phyloP scores from a whole-genome alignment of 2,888 invertebrate species.

The Cepaea hortensis region DNA sequence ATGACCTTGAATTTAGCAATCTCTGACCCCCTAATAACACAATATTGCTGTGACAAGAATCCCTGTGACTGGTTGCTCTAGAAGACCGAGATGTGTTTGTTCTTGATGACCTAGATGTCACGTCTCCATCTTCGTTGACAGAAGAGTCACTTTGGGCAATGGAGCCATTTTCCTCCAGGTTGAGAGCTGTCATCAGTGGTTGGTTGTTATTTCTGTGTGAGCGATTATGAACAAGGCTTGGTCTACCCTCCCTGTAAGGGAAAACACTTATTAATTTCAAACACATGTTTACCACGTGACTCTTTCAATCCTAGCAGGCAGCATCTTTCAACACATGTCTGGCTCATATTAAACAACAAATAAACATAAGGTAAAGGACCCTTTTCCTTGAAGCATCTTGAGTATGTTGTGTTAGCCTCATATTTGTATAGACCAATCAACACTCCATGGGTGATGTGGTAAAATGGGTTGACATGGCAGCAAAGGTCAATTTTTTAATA shows the following conservation, averaged over 20 bases:
- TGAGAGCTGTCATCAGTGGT: conserved; percentile 60
- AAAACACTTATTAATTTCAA: neutral
- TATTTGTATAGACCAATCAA: too few relatives aligned
- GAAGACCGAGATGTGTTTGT: conserved; percentile 57
- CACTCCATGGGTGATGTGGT: too few relatives aligned
- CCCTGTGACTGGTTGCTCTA: conserved; percentile 49
- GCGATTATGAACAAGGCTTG: conserved; percentile 59
- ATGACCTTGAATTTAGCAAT: conserved; percentile 41
- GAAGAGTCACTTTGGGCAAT: conserved; percentile 57
- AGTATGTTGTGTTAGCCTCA: too few relatives aligned
- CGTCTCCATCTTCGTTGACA: conserved; percentile 60
- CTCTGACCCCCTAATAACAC: neutral
- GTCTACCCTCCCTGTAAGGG: conserved; percentile 63
- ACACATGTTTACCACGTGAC: too few relatives aligned
- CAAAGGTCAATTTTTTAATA: too few relatives aligned
- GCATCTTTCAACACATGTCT: too few relatives aligned
- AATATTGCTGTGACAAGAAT: neutral
- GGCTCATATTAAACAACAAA: too few relatives aligned
- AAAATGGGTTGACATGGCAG: too few relatives aligned
- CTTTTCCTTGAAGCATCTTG: too few relatives aligned
- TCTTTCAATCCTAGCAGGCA: too few relatives aligned
- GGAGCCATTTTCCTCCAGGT: conserved; percentile 59
- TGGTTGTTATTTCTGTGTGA: conserved; percentile 52
- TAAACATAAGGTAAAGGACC: too few relatives aligned
- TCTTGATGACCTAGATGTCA: conserved; percentile 42